Evolutionary conservation across 1,140 invertebrate species (phyloP), one percentile per base, ranked within the genome.

Genomic region (Nomia melanderi): DNA sequence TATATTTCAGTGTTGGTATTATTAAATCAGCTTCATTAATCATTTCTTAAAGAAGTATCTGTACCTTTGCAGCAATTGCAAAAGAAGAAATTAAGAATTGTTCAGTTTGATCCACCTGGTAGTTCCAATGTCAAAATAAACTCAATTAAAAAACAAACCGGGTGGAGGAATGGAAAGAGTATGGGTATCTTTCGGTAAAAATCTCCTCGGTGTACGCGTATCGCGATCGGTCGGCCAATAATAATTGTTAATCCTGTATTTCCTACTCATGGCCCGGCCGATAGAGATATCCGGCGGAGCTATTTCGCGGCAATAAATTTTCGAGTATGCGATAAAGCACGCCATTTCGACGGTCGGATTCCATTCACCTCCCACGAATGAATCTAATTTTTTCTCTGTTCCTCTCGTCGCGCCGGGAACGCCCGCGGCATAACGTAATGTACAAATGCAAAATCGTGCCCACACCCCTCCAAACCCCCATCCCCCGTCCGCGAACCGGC

Each of bases 241-340:
- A 84, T 74, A 81, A 77, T 71, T 77, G 79, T 54, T 69, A 67
- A 82, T 77, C 53, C 54, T 57, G 76, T 73, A 78, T 73, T 82
- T 82, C 77, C 54, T 41, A 27, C 23, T 31, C 41, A 29, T 29
- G 11, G 44, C 31, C 11, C 31, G 39, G 64, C 31, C 53, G 39
- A 82, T 78, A 63, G 62, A 78, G 33, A 78, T 78, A 81, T 81
- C 67, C 72, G 36, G 9, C 27, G 54, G 23, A 63, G 69, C 76
- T 69, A 79, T 78, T 78, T 66, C 69, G 62, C 47, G 47, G 57
- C 62, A 47, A 84, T 84, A 83, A 86, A 85, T 87, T 87, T 82
- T 71, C 56, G 73, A 50, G 47, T 77, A 82, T 47, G 65, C 73
- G 82, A 84, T 86, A 86, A 87, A 87, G 44, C 71, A 77, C 77